Percentiles rank a stretch among this genome's conserved stretches.
Evolutionary conservation across 2,113 vertebrate species (phyloP).

Genomic region (Campylomormyrus tamandua): DNA sequence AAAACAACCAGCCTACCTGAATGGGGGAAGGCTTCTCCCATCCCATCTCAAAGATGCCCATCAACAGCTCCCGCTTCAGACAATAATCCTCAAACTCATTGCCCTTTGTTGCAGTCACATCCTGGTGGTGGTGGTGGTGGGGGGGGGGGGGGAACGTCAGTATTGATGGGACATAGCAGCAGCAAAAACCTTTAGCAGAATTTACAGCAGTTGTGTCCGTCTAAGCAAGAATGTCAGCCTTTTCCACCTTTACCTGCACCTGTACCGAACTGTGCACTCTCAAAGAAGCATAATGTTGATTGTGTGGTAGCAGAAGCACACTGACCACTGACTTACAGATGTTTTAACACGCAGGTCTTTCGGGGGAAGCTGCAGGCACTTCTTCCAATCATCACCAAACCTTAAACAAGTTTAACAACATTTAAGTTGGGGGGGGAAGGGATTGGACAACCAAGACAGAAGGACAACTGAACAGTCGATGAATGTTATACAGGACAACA

Average conservation of each 20-base stretch:
- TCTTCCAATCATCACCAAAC: conserved; percentile 66
- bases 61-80: conserved; percentile 67
- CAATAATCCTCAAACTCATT: conserved; percentile 74
- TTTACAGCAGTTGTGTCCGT: neutral
- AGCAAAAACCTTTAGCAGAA: neutral
- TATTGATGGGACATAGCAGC: neutral
- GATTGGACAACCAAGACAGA: neutral
- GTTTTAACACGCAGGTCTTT: conserved; percentile 58
- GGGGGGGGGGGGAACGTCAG: neutral
- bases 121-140: conserved; percentile 40
- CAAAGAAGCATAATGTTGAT: neutral
- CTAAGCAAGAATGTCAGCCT: neutral
- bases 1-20: conserved; percentile 47
- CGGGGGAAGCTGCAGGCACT: conserved; percentile 55
- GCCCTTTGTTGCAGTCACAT: conserved; percentile 67
- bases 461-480: no score
- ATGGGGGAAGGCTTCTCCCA: conserved; percentile 72
- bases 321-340: conserved; percentile 39
- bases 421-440: neutral
- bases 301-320: neutral
- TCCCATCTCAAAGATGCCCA: conserved; percentile 74
- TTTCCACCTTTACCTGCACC: neutral
- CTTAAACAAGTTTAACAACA: conserved; percentile 27
- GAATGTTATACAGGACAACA: neutral
- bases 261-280: neutral